phyloP scores from a whole-genome alignment of 1,140 invertebrate genomes.

The Gonioctena quinquepunctata region DNA sequence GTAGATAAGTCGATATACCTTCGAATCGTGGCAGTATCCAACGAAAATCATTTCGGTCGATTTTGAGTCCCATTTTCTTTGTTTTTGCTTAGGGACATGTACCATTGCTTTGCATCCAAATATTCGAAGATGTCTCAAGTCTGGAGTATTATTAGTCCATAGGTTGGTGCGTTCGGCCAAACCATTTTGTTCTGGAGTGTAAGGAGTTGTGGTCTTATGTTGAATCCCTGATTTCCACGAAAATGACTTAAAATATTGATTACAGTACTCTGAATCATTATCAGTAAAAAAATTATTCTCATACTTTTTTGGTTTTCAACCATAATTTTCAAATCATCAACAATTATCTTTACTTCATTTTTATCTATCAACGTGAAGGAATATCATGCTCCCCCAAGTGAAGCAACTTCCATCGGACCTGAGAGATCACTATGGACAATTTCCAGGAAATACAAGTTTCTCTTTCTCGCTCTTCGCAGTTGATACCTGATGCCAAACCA shows the following conservation, averaged over 20 bases:
- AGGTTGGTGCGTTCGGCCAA: conserved; percentile 52
- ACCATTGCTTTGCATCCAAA: conserved; percentile 55
- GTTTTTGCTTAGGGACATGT: background rate
- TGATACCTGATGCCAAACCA: no score
- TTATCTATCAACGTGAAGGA: conserved; percentile 50
- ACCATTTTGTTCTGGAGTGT: conserved; percentile 56
- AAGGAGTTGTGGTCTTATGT: conserved; percentile 45
- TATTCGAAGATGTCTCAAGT: conserved; percentile 51
- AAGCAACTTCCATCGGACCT: conserved; percentile 1
- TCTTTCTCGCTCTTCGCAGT: conserved; percentile 44
- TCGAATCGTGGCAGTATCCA: background rate
- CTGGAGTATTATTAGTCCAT: conserved; percentile 55
- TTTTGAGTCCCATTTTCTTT: conserved; percentile 3
- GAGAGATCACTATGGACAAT: conserved; percentile 31
- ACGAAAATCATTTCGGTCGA: background rate
- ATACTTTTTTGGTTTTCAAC: conserved; percentile 39
- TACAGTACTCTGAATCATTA: conserved; percentile 47
- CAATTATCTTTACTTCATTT: conserved; percentile 37
- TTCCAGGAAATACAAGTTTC: conserved; percentile 43
- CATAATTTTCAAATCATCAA: conserved; percentile 40
- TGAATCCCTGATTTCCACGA: conserved; percentile 39
- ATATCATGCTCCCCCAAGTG: conserved; percentile 33
- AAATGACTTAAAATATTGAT: conserved; percentile 36
- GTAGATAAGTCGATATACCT: no score
- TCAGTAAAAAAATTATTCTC: no score